Percentiles rank a stretch among this genome's conserved stretches.
These are phyloP conservation scores for Callocephalon fimbriatum DNA, from an alignment of 2,113 vertebrate species.

Conservation along the genomic window DNA sequence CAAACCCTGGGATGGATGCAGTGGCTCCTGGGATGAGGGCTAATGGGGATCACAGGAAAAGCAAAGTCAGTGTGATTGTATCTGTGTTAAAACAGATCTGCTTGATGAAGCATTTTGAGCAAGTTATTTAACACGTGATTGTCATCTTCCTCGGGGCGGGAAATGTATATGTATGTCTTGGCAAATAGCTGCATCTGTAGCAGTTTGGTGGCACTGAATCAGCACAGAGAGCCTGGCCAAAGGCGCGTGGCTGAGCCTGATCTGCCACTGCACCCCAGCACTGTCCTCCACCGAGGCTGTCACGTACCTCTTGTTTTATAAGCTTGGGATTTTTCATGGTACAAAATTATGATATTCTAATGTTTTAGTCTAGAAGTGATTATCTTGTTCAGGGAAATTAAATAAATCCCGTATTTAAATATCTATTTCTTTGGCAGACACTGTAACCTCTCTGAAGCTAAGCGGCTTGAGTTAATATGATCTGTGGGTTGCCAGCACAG, in stretches of 20 bases:
- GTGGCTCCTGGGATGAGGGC: background rate
- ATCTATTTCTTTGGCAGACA: background rate
- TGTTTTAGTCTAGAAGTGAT: background rate
- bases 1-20: background rate
- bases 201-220: background rate
- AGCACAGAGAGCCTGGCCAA: background rate
- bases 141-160: background rate
- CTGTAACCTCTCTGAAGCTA: background rate
- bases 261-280: background rate
- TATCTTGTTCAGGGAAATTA: conserved; percentile 13
- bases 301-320: background rate
- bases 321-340: background rate
- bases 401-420: conserved; percentile 22
- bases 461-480: background rate
- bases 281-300: accelerated
- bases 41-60: background rate
- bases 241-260: background rate
- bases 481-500: background rate
- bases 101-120: background rate
- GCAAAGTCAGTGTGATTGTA: background rate
- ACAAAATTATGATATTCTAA: background rate
- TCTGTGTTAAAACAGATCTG: background rate
- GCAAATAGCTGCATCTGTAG: background rate
- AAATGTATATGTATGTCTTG: accelerated
- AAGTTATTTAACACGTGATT: background rate